Conservation (phyloP, 1,140 invertebrate species). For the Trichonephila inaurata region DNA sequence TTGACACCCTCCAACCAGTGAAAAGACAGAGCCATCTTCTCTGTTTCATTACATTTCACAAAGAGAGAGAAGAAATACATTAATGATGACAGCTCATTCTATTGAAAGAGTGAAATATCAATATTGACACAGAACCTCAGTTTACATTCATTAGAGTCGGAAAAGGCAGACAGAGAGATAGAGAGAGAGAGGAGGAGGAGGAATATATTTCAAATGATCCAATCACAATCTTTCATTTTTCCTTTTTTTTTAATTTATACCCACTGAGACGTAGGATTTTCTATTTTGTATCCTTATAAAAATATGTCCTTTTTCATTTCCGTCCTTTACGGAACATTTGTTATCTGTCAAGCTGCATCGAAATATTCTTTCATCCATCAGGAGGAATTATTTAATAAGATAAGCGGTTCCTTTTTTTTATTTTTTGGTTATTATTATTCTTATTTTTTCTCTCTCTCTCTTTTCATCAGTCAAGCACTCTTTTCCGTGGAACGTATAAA, state of each 20-base stretch:
- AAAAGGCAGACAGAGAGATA: not conserved
- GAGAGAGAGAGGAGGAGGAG: not conserved
- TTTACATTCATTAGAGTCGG: slow-evolving; percentile 6
- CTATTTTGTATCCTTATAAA: slow-evolving; percentile 51
- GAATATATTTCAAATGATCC: slow-evolving; percentile 3
- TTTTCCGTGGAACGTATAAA: slow-evolving; percentile 39
- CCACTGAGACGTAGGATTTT: slow-evolving; percentile 36
- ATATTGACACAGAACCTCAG: slow-evolving; percentile 31
- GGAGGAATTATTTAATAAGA: slow-evolving; percentile 74
- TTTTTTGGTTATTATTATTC: slow-evolving; percentile 24
- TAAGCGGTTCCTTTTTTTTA: slow-evolving; percentile 46
- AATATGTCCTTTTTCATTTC: slow-evolving; percentile 55
- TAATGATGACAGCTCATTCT: not conserved
- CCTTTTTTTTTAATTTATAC: slow-evolving; percentile 44
- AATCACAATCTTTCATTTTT: slow-evolving; percentile 50
- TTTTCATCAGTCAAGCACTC: slow-evolving; percentile 40
- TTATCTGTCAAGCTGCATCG: slow-evolving; percentile 59
- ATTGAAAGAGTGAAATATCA: slow-evolving; percentile 14
- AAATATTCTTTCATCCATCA: slow-evolving; percentile 71
- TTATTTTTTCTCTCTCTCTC: not conserved
- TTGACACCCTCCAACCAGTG: not conserved
- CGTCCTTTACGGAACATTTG: slow-evolving; percentile 68
- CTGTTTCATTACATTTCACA: not conserved
- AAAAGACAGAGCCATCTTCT: not conserved
- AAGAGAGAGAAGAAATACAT: not conserved